Percentiles rank a stretch among this genome's conserved stretches.
Conservation (phyloP, 2,888 invertebrate species). For the Noctua pronuba region DNA sequence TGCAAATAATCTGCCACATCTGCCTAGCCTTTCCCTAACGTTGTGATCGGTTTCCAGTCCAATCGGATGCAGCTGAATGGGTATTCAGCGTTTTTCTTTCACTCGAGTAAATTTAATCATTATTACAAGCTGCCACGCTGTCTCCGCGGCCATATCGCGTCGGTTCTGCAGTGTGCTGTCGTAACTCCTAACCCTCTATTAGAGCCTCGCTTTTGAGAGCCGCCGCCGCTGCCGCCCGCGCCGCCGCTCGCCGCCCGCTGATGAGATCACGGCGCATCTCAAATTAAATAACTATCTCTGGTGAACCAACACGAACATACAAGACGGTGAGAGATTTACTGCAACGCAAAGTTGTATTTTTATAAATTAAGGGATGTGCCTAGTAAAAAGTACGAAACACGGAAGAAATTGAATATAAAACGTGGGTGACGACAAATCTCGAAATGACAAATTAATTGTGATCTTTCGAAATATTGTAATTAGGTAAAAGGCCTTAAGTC, state of each 20-base stretch:
- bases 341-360: background rate
- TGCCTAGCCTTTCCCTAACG: background rate
- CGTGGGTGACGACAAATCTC: background rate
- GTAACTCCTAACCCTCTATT: conserved; percentile 8
- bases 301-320: background rate
- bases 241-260: background rate
- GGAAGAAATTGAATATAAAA: background rate
- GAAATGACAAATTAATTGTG: background rate
- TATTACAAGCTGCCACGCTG: background rate
- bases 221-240: background rate
- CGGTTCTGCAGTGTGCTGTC: conserved; percentile 7
- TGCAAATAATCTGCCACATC: background rate
- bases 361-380: no score
- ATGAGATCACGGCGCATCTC: conserved; percentile 12
- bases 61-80: no score
- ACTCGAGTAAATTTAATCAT: background rate
- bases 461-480: background rate
- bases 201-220: conserved; percentile 32
- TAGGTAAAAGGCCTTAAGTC: background rate
- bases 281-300: conserved; percentile 12
- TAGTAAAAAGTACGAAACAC: background rate
- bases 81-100: no score
- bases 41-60: background rate
- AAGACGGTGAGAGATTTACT: background rate
- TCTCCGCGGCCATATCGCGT: conserved; percentile 5